Percentiles rank a stretch among this genome's conserved stretches.
phyloP scores from a whole-genome alignment of 1,140 invertebrate genomes.

The Pogonognathellus flavescens region DNA sequence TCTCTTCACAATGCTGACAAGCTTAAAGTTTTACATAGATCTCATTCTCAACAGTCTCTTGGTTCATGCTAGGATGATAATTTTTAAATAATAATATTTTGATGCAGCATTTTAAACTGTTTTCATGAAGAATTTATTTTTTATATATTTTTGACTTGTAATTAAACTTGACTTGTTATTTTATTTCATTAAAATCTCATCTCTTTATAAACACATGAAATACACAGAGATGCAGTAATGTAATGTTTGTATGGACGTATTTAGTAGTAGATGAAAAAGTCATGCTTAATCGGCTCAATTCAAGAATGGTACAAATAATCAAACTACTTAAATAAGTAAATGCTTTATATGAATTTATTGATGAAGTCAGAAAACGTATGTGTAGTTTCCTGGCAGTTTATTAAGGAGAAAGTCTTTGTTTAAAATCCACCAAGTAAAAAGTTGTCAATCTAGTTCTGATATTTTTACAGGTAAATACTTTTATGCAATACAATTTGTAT shows the following conservation, averaged over 20 bases:
- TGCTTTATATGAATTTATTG: not conserved
- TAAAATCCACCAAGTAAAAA: not conserved
- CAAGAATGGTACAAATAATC: not conserved
- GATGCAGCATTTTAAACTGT: no score
- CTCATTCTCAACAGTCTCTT: slow-evolving; percentile 23
- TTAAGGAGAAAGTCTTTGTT: not conserved
- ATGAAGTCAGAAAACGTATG: no score
- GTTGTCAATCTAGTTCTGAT: not conserved
- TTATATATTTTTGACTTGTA: not conserved
- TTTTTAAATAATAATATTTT: no score
- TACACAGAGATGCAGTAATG: not conserved
- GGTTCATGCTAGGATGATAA: not conserved
- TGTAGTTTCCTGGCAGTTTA: no score
- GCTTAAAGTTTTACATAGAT: slow-evolving; percentile 1
- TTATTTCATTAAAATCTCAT: not conserved
- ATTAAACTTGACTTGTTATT: not conserved
- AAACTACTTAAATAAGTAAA: not conserved
- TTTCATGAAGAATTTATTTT: no score
- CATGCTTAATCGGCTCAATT: not conserved
- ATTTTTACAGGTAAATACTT: no score
- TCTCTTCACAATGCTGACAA: not conserved
- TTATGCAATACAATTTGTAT: no score
- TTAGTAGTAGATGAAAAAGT: no score
- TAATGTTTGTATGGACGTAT: not conserved
- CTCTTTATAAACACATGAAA: not conserved